These are phyloP conservation scores for Caenorhabditis sp. DNA, from an alignment of 2,888 invertebrate genomes.

Conservation along the genomic window DNA sequence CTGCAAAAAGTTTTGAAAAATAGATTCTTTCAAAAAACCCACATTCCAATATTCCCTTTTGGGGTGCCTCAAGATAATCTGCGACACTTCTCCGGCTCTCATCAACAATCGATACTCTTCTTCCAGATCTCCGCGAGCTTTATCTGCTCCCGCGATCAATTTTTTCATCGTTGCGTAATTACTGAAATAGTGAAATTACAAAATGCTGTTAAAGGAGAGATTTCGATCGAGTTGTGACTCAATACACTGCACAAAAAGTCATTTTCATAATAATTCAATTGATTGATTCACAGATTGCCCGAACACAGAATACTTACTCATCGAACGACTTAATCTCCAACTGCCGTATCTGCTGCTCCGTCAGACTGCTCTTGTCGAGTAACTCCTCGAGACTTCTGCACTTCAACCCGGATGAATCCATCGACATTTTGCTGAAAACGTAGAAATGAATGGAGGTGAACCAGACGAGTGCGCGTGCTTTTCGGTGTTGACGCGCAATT, in stretches of 20 bases:
- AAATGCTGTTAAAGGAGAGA: too few species aligned
- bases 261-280: not conserved
- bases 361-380: constrained; percentile 3
- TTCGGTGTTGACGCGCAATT: constrained; percentile 8
- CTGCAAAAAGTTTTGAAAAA: not conserved
- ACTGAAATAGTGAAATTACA: too few species aligned
- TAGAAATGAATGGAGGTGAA: not conserved
- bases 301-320: constrained; percentile 24
- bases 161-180: constrained; percentile 46
- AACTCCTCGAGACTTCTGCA: constrained; percentile 39
- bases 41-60: constrained; percentile 5
- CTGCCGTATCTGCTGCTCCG: constrained; percentile 23
- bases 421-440: constrained; percentile 27
- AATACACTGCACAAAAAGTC: too few species aligned
- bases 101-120: constrained; percentile 44
- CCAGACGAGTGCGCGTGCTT: constrained; percentile 26
- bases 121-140: constrained; percentile 57
- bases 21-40: not conserved
- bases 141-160: constrained; percentile 10
- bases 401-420: constrained; percentile 49
- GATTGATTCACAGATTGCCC: not conserved
- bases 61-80: constrained; percentile 18
- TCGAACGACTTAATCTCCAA: constrained; percentile 28
- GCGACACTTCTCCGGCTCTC: constrained; percentile 36
- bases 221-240: too few species aligned